Conservation (phyloP, 2,113 vertebrate species). For the Gnathonemus echidnorhynchus region DNA sequence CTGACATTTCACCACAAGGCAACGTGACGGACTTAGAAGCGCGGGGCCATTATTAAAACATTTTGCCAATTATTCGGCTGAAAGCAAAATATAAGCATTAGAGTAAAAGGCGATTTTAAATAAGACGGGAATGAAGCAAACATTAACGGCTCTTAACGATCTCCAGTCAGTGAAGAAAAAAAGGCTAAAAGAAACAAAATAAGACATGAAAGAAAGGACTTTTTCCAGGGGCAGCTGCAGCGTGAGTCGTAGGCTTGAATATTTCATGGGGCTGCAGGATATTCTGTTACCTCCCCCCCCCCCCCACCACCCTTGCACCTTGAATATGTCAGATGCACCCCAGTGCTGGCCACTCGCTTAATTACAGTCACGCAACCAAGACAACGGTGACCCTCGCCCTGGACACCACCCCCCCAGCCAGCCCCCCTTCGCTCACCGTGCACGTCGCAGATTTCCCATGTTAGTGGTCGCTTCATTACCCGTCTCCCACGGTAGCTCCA, state of each 20-base stretch:
- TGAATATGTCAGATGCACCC: neutral
- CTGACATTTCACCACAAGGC: neutral
- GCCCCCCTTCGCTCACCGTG: neutral
- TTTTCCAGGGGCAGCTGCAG: neutral
- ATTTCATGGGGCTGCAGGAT: conserved; percentile 5
- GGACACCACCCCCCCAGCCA: neutral
- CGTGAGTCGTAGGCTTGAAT: neutral
- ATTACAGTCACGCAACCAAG: neutral
- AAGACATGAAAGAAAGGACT: neutral
- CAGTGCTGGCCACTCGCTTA: neutral
- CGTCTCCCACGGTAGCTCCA: neutral
- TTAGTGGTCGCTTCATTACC: neutral
- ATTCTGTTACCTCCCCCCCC: neutral
- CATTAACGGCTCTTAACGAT: neutral
- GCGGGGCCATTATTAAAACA: neutral
- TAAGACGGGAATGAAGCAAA: neutral
- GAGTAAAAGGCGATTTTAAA: neutral
- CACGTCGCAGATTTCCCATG: neutral
- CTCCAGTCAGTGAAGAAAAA: neutral
- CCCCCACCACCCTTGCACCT: neutral
- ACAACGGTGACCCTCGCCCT: neutral
- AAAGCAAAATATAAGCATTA: conserved; percentile 3
- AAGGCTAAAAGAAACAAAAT: neutral
- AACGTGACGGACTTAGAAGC: neutral
- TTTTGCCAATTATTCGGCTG: neutral